Percentiles rank a stretch among this genome's conserved stretches.
Conservation (phyloP, 2,797 vertebrate species). For the Streptopelia turtur region DNA sequence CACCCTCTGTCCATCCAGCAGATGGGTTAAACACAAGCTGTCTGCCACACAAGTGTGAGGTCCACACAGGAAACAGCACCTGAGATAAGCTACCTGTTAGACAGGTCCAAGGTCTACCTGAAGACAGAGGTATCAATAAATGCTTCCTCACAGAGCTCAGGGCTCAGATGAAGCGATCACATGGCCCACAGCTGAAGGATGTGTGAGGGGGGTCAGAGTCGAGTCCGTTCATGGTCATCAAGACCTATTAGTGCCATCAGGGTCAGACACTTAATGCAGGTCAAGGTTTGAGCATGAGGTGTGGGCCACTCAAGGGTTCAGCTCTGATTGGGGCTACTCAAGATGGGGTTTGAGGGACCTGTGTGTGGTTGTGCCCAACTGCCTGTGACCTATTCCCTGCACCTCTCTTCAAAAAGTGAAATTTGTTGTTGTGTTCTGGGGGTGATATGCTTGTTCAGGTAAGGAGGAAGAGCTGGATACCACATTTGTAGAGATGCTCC, state of each 20-base stretch:
- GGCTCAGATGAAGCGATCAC: neutral
- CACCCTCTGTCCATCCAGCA: neutral
- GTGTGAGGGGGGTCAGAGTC: too few relatives aligned
- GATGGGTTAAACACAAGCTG: neutral
- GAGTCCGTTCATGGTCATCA: neutral
- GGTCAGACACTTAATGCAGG: neutral
- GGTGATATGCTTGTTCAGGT: neutral
- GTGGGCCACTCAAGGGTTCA: neutral
- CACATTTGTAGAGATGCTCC: neutral
- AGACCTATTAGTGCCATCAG: neutral
- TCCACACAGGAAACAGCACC: neutral
- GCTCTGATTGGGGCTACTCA: neutral
- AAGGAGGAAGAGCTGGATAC: neutral
- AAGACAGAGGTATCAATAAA: neutral
- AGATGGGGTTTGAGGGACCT: neutral
- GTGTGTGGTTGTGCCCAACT: rapidly evolving
- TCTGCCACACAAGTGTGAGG: neutral
- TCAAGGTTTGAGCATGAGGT: neutral
- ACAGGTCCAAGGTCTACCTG: neutral
- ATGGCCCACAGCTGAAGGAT: neutral
- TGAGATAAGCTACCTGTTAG: neutral
- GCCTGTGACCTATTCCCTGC: neutral
- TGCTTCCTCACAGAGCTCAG: neutral
- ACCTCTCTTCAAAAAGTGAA: neutral
- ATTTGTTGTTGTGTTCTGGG: neutral